A percentile compares a stretch with the other conserved stretches of the same genome.
Conservation (phyloP, 1,140 invertebrate genomes). For the Drosophila nigromelanica region DNA sequence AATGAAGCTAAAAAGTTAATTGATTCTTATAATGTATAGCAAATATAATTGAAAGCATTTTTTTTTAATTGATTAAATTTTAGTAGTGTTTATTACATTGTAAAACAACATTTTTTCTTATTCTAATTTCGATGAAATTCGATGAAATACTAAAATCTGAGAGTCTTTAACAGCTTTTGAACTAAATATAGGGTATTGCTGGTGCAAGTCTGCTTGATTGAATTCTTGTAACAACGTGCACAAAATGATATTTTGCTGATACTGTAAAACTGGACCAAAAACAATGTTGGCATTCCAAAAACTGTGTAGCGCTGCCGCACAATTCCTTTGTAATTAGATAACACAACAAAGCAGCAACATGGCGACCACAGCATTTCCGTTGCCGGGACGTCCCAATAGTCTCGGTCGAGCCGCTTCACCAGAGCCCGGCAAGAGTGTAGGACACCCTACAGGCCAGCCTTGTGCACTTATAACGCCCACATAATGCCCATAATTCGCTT, state of each 20-base stretch:
- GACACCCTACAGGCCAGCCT: no score
- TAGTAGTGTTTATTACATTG: no score
- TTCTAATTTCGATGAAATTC: no score
- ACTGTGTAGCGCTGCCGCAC: slow-evolving; percentile 65
- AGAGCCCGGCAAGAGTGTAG: slow-evolving; percentile 16
- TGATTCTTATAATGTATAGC: no score
- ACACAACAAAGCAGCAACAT: slow-evolving; percentile 74
- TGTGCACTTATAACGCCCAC: not conserved
- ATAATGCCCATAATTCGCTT: not conserved
- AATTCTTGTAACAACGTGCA: not conserved
- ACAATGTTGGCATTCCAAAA: slow-evolving; percentile 35
- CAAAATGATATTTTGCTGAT: slow-evolving; percentile 38
- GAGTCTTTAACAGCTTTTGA: not conserved
- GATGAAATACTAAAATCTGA: no score
- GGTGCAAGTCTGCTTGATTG: not conserved
- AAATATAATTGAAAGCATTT: no score
- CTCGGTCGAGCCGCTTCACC: slow-evolving; percentile 34
- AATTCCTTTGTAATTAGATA: slow-evolving; percentile 82
- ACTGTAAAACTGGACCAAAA: slow-evolving; percentile 6
- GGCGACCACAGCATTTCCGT: slow-evolving; percentile 60
- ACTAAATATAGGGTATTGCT: not conserved
- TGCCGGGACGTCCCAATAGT: slow-evolving; percentile 11
- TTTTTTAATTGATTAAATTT: no score
- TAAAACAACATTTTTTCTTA: no score
- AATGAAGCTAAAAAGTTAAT: no score